Evolutionary conservation across 2,113 vertebrate species (phyloP), one percentile per base, ranked within the genome.

Genomic region (Haemorhous mexicanus): DNA sequence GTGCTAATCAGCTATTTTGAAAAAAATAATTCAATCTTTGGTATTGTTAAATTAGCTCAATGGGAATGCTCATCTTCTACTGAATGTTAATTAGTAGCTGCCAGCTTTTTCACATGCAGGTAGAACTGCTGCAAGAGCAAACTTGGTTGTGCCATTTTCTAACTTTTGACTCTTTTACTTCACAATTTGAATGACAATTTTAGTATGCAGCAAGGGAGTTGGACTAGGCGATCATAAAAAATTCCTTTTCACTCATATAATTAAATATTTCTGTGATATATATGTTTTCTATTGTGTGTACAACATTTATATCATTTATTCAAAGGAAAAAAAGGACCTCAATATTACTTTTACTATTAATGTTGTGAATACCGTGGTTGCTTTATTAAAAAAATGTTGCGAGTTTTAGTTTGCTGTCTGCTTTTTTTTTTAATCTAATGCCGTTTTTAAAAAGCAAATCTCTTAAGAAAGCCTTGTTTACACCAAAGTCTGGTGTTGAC

Each of bases 141-240:
- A 39, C 20, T 78, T 81, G 1, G 0, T 73, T 68, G 32, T 58
- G 28, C 8, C 11, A 39, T 69, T 69, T 95, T 72, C 22, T 30
- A 64, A 21, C 13, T 33, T 73, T 56, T 43, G 22, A 47, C 12
- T 41, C 11, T 82, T 72, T 52, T 41, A 53, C 24, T 87, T 85
- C 37, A 44, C 11, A 68, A 20, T 61, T 39, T 16, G 6, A 85
- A 73, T 27, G 33, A 56, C 17, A 68, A 33, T 59, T 67, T 75
- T 2, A 5, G 8, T 32, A 39, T 0, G 2, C 0, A 23, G 21
- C 3, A 41, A 24, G 4, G 15, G 30, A 7, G 0, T 30, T 67
- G 20, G 30, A 83, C 35, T 62, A 39, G 23, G 23, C 13, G 10
- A 50, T 61, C 6, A 84, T 81, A 58, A 30, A 53, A 64, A 14